Evolutionary conservation across 23 tunicate genomes (phyloP), one percentile per base, ranked within the genome.

Genomic region (Halocynthia aurantium): DNA sequence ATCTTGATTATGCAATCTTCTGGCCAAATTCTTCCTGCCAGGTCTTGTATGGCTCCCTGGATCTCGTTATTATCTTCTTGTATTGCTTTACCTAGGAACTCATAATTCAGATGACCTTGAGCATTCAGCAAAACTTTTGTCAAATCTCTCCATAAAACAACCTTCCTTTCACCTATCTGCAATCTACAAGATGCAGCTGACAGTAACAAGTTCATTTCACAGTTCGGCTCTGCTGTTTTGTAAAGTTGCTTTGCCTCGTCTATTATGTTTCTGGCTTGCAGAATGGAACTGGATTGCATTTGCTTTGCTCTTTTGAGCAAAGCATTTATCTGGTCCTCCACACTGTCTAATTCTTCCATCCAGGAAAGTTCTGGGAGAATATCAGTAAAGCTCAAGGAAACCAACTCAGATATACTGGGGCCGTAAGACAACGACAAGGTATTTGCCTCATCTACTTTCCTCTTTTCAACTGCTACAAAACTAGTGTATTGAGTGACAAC

Each of bases 391-490:
- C 50, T 68, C 50, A 44, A 17, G 4, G 70, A 15, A 15, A 84
- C 51, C 10, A 84, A 53, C 15, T 84, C 83, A n/a, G 67, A 12
- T 18, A 84, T 19, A 40, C 78, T 50, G 10, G 88, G 88, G 10
- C 84, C 82, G 10, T 69, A 61, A 5, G 71, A 69, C 50, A 61
- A n/a, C 8, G 22, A 52, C 5, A 80, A 67, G 19, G 65, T 61
- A 6, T 79, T 74, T 10, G 17, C 83, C 77, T 84, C 62, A 10
- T 73, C 87, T 60, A 74, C 54, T 67, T 83, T 71, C 53, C 95
- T 62, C 69, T 88, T 78, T 79, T 88, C 95, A 13, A 88, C 77
- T 13, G 95, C 95, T 2, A 88, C 83, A 74, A 88, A 88, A 50
- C 87, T 83, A 8, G 95, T 88, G 76, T 82, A 88, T 9, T 71